Conservation (phyloP, 2,797 vertebrate genomes). For the Notoglanidium macrostoma region DNA sequence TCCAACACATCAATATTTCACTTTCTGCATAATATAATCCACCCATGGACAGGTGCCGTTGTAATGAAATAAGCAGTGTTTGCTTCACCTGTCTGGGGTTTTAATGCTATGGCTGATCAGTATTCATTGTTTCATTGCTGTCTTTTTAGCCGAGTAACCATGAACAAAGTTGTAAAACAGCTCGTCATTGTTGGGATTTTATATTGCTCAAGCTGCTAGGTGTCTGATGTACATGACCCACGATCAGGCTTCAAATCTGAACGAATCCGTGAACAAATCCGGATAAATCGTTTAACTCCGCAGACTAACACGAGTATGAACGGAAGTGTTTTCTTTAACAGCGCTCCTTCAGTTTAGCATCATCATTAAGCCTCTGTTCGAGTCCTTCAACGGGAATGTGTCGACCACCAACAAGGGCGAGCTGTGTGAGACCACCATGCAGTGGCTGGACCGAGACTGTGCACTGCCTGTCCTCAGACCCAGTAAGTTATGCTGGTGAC, state of each 20-base stretch:
- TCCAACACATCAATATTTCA: too few species aligned
- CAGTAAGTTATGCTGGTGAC: conserved; percentile 77
- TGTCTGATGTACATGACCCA: not conserved
- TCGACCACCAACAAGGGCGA: conserved; percentile 86
- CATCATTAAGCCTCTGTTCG: conserved; percentile 94
- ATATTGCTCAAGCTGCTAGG: not conserved
- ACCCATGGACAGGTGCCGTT: too few species aligned
- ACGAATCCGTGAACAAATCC: not conserved
- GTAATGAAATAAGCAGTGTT: too few species aligned
- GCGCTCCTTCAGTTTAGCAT: conserved; percentile 84
- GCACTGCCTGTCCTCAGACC: conserved; percentile 89
- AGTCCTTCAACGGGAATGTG: conserved; percentile 90
- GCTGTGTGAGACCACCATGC: conserved; percentile 82
- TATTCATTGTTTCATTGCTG: not conserved
- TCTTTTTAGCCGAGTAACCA: not conserved
- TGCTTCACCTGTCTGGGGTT: too few species aligned
- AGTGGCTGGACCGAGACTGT: conserved; percentile 92
- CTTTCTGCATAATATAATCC: too few species aligned
- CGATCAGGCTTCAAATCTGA: not conserved
- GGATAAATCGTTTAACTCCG: not conserved
- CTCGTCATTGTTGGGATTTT: not conserved
- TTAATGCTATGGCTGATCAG: too few species aligned
- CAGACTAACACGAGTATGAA: not conserved
- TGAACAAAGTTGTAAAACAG: not conserved
- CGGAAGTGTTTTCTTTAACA: conserved; percentile 43